These are phyloP conservation scores for Bombus waltoni DNA, from an alignment of 1,140 invertebrate species.

Conservation along the genomic window DNA sequence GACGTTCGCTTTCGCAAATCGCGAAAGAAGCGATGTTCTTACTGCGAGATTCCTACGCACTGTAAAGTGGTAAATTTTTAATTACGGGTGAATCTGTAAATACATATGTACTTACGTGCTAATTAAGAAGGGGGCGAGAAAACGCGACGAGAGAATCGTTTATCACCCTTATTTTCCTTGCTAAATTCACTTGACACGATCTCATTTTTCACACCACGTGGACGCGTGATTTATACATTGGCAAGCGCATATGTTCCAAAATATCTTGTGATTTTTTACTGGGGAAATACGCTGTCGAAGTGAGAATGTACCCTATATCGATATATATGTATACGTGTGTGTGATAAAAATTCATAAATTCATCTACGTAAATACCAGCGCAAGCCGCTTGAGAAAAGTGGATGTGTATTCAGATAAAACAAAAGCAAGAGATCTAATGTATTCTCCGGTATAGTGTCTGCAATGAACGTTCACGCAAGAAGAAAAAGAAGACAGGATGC, in stretches of 20 bases:
- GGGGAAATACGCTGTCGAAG: constrained; percentile 7
- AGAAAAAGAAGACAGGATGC: background rate
- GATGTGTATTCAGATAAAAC: background rate
- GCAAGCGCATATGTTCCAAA: constrained; percentile 40
- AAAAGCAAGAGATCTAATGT: background rate
- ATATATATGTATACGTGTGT: constrained; percentile 31
- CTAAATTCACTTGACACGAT: background rate
- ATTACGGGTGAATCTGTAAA: background rate
- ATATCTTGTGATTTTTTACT: constrained; percentile 15
- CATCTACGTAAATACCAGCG: background rate
- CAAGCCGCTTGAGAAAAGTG: constrained; percentile 22
- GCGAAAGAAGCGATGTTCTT: background rate
- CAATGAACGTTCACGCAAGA: background rate
- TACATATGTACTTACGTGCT: background rate
- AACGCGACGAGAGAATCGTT: background rate
- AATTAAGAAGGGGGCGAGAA: background rate
- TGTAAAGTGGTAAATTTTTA: background rate
- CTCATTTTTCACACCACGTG: constrained; percentile 39
- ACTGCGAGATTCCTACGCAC: background rate
- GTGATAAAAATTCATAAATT: constrained; percentile 38
- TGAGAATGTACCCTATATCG: constrained; percentile 32
- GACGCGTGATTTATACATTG: constrained; percentile 23
- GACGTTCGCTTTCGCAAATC: background rate
- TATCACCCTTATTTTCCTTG: background rate
- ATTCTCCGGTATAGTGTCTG: constrained; percentile 21